Base-by-base conservation (phyloP, 2,888 invertebrate genomes). In the Octonoba sinensis region DNA sequence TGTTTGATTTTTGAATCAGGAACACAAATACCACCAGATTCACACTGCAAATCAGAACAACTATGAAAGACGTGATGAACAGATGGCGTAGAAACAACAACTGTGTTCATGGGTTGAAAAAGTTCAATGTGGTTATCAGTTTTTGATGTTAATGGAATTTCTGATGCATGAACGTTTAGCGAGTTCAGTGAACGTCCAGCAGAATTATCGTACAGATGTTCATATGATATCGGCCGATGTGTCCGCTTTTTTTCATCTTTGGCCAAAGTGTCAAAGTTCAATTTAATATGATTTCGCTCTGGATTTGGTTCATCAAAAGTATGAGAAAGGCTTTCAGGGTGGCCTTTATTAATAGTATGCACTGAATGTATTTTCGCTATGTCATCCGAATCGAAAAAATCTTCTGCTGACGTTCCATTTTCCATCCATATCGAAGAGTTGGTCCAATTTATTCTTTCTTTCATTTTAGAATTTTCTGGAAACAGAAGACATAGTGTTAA, bases 1-100 rank as follows among this genome's bases (percentile, higher is more conserved):
- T 46, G 78, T 65, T 82, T 75, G 47, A 54, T 65, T 59, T 49
- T 49, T 22, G 59, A 24, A 51, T 78, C 75, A 44, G 44, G 51
- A 12, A 84, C 83, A 56, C 85, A 85, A 11, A 74, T 46, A 20
- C 85, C 85, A 18, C 85, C 85, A 12, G 85, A 78, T 62, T 84
- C 84, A 62, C 85, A 85, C 49, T 85, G 82, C n/a, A 85, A 47
- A 27, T 84, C 82, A 12, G 67, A 22, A 70, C 85, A 85, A n/a
- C 83, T 83, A 49, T 71, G 72, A 56, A 79, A 79, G 4, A 74
- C 46, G 54, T 73, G 77, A 56, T 76, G 60, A 47, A 65, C 70
- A 24, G 81, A 76, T 18, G 83, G 83, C 12, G 83, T 83, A 22
- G 83, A 78, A n/a, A 76, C 76, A 22, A 64, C 70, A 3, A 83